phyloP scores from a whole-genome alignment of 1,140 invertebrate species.

The Hylaeus volcanicus region DNA sequence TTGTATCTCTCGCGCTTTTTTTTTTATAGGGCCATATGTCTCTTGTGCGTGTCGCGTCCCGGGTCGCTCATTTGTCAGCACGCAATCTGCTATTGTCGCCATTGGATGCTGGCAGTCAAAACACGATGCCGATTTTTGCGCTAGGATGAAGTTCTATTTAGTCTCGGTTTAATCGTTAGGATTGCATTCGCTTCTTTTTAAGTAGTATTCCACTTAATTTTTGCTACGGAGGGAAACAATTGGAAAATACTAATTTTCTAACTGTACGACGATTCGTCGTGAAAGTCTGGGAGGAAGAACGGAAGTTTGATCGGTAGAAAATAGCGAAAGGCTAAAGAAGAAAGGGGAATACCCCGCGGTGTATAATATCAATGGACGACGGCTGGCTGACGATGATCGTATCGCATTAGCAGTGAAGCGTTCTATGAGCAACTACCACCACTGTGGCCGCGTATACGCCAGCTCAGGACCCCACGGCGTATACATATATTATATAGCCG shows the following conservation, averaged over 20 bases:
- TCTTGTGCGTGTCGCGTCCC: constrained; percentile 59
- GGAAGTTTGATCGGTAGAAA: constrained; percentile 31
- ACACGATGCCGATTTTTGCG: constrained; percentile 56
- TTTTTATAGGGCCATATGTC: constrained; percentile 78
- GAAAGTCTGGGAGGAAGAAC: constrained; percentile 30
- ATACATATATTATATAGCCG: constrained; percentile 18
- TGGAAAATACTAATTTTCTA: too few species aligned
- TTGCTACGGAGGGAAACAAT: too few species aligned
- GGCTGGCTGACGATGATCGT: constrained; percentile 75
- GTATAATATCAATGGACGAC: constrained; percentile 75
- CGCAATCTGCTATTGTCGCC: constrained; percentile 71
- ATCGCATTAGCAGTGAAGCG: constrained; percentile 77
- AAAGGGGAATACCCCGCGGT: constrained; percentile 38
- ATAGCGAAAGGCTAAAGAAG: constrained; percentile 53
- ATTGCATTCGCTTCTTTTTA: too few species aligned
- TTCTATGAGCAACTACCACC: constrained; percentile 77
- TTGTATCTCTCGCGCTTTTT: constrained; percentile 65
- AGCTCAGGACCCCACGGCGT: constrained; percentile 23
- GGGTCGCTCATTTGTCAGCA: constrained; percentile 74
- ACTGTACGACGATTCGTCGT: too few species aligned
- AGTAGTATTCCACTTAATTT: too few species aligned
- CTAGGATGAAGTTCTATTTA: not conserved
- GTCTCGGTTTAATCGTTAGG: too few species aligned
- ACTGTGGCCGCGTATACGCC: constrained; percentile 57
- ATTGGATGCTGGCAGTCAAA: constrained; percentile 73